phyloP scores from a whole-genome alignment of 35 echinoderm and acorn worm species.

The Eucidaris tribuloides region DNA sequence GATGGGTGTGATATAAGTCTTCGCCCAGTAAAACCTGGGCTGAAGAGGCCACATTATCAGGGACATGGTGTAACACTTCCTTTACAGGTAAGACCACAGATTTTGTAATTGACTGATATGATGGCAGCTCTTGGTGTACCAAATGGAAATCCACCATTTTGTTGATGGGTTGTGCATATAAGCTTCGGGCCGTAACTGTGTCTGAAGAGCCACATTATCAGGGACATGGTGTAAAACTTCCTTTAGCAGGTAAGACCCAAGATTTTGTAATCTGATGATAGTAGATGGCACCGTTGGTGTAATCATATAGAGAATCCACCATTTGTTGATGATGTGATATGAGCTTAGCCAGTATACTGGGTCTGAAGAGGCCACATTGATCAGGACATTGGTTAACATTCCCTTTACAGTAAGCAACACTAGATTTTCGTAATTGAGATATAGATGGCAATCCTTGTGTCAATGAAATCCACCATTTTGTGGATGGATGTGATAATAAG shows the following conservation, averaged over 20 bases:
- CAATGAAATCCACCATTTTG: too few relatives aligned
- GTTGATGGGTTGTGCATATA: slow-evolving; percentile 27
- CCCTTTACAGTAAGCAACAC: too few relatives aligned
- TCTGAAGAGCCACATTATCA: slow-evolving; percentile 54
- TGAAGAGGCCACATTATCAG: too few relatives aligned
- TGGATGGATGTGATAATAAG: too few relatives aligned
- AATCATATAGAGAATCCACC: not conserved
- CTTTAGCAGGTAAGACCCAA: slow-evolving; percentile 4
- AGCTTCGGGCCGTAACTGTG: slow-evolving; percentile 30
- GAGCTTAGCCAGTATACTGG: too few relatives aligned
- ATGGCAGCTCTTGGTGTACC: not conserved
- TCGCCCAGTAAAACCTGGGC: too few relatives aligned
- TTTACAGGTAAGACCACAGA: not conserved
- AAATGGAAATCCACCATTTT: not conserved
- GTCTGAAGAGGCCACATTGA: slow-evolving; percentile 49
- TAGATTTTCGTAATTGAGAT: too few relatives aligned
- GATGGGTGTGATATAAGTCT: too few relatives aligned
- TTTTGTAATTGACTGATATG: not conserved
- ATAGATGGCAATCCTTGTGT: too few relatives aligned
- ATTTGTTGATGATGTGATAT: not conserved
- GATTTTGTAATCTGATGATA: too few relatives aligned
- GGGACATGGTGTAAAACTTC: slow-evolving; percentile 22
- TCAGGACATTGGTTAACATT: slow-evolving; percentile 39
- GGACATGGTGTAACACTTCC: too few relatives aligned
- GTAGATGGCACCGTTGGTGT: not conserved